Base-by-base conservation (phyloP, 2,113 vertebrate species). In the Syngnathus scovelli region DNA sequence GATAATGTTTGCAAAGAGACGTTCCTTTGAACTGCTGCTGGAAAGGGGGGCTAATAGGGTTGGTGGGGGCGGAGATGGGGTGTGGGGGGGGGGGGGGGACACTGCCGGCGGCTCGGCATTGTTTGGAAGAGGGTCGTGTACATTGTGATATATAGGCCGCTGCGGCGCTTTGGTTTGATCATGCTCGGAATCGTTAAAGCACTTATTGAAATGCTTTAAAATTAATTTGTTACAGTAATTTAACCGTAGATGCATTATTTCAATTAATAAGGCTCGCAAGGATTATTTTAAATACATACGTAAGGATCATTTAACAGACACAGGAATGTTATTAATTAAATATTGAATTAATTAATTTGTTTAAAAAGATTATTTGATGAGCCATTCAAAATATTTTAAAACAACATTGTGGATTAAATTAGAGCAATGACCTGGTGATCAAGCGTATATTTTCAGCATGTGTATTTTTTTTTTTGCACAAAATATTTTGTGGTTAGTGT, bases 1-100 rank as follows among this genome's bases (percentile, higher is more conserved):
- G 86, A 89, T 89, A 88, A 88, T 82, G 84, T 84, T 87, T 75
- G 70, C 71, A 76, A 81, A 74, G 82, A 70, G 77, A 52, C 62
- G 61, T 73, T 82, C 72, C 84, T 89, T 90, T 89, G 82, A 90
- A 84, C 81, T 82, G 75, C 72, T 43, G 43, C 63, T 54, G 36
- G 60, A 41, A 62, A 23, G 38, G 19, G 62, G 44, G 44, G 37
- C 16, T 62, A 41, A 39, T n/a, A 19, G 60, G 23, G 18, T 43
- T 41, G 1, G 36, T n/a, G 36, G 33, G 3, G 15, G 23, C 5
- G 15, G 15, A 13, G 13, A 13, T 12, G 13, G 21, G 43, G 39
- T 10, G n/a, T n/a, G n/a, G n/a, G n/a, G 38, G 18, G 37, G 7
- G 48, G 27, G 27, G 66, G 70, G 61, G 44, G 58, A 67, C 27